Base-by-base conservation (phyloP, 92 coral and sea anemone genomes). In the Siderastrea siderea region DNA sequence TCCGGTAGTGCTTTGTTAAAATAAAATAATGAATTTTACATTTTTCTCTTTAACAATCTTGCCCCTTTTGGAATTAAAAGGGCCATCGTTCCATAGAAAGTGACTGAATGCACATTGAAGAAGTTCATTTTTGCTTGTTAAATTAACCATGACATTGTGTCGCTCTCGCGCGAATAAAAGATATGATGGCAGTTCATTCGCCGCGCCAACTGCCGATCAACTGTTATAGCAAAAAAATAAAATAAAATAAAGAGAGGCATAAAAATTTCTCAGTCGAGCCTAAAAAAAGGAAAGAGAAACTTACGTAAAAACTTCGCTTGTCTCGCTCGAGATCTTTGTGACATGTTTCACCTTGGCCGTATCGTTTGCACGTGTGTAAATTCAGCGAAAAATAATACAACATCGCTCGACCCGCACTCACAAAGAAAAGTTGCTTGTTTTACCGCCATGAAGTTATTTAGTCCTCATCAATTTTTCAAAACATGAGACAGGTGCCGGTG, bases 381-480 rank as follows among this genome's bases (percentile, higher is more conserved):
- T 44, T 57, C 78, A 13, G 45, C 15, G n/a, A 12, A 50, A 63
- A 73, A 73, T 47, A 73, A 73, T 45, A 66, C 19, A 16, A 61
- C 43, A 48, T 47, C 44, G 48, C 12, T 9, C 59, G 75, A 82
- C 86, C 86, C 57, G 87, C 61, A 43, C 61, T 48, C 51, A 45
- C 61, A 62, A 74, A 73, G 80, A 48, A 84, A 84, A 58, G 87
- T 71, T 63, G 81, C 87, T 72, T 84, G 87, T 84, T 84, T 74
- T 84, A 84, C 80, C 79, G 87, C 87, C 85, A 85, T 85, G 88
- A 92, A 93, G 89, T 87, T 84, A 59, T 83, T 92, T 79, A 90
- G 81, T 82, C 51, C 67, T 77, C 86, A 95, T 93, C 86, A 95
- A 95, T 93, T 84, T 95, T 95, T 95, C 88, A 95, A 92, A 76